Evolutionary conservation across 2,797 vertebrate species (phyloP), one percentile per base, ranked within the genome.

Genomic region (Siniperca scherzeri): DNA sequence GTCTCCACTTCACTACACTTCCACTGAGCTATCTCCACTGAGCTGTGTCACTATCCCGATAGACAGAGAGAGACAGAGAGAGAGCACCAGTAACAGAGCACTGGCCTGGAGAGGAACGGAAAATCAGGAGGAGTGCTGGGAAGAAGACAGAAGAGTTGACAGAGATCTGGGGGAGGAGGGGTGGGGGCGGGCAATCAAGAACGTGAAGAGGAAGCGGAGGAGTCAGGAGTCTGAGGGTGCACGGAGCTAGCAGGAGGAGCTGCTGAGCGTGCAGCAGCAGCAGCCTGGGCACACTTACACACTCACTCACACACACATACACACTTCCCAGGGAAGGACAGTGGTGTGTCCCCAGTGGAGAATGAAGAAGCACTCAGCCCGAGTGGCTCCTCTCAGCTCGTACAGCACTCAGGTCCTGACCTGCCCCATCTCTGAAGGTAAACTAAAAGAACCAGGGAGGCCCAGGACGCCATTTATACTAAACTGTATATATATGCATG

Each of bases 351-450:
- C 89, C 90, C 86, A 91, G 89, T 80, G 90, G 94, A 96, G 93
- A 88, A 97, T 97, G 96, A 97, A 96, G 96, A 96, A 97, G 90
- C 96, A 96, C 88, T 96, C 96, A 56, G 96, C 96, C 90, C 94
- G 96, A 92, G 96, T 96, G 92, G 96, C 95, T 94, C 96, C 96
- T 83, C 96, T 96, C 92, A 96, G 94, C 93, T 96, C 96, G 22
- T 96, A 96, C 95, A 96, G 96, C 94, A 94, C 96, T 91, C 96
- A 96, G 93, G 96, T 96, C 89, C 95, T 96, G 30, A 96, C 96
- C 94, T 96, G 96, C 89, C 93, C 95, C 91, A 89, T 94, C 93
- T 96, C 96, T 85, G 95, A 96, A 96, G 96, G 96, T 97, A 96
- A 96, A 93, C 82, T 27, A 2, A 69, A 57, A 72, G 57, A 53